A percentile compares a stretch with the other conserved stretches of the same genome.
Evolutionary conservation across 2,113 vertebrate genomes (phyloP).

Genomic region (Mixornis gularis): DNA sequence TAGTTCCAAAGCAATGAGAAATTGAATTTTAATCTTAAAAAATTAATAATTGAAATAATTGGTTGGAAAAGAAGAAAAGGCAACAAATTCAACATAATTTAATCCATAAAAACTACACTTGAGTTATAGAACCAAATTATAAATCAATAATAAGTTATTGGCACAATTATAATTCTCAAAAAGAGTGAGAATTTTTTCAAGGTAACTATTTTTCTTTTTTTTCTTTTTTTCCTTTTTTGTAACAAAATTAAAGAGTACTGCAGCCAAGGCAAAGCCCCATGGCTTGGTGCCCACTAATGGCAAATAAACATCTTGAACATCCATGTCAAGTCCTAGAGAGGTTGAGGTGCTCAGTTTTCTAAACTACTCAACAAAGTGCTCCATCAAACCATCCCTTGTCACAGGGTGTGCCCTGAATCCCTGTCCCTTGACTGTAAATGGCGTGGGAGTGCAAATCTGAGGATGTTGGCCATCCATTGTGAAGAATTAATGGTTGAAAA

Average conservation of each 20-base stretch:
- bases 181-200: background rate
- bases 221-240: too few species aligned
- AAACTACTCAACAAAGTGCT: background rate
- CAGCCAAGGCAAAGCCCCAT: background rate
- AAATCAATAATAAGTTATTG: background rate
- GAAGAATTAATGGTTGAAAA: background rate
- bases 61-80: background rate
- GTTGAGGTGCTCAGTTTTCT: background rate
- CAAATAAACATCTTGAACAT: background rate
- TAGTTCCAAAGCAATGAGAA: background rate
- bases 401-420: background rate
- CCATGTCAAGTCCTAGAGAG: background rate
- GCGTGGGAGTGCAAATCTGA: background rate
- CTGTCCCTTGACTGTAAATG: background rate
- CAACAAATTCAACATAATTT: background rate
- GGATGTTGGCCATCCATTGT: accelerated
- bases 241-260: background rate
- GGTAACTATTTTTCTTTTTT: background rate
- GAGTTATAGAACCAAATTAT: background rate
- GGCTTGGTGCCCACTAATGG: background rate
- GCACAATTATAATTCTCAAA: background rate
- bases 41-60: background rate
- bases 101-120: background rate
- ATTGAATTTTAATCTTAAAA: background rate
- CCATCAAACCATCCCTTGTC: background rate